Percentiles rank a stretch among this genome's conserved stretches.
Conservation (phyloP, 64 coral and sea anemone genomes). For the Dendronephthya gigantea region DNA sequence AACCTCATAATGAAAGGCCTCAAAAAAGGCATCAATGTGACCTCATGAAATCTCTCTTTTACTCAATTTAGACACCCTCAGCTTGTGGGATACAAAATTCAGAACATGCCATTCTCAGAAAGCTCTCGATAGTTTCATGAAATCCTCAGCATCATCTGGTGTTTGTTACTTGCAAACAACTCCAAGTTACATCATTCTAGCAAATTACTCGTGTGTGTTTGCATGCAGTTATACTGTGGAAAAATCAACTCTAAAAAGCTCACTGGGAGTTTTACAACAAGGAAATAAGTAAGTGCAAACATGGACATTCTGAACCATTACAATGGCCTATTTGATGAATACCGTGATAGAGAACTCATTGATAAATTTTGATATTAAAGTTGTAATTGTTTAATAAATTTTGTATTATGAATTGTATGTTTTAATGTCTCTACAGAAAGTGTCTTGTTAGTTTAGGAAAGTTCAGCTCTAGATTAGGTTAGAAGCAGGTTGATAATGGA, state of each 20-base stretch:
- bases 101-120: not conserved
- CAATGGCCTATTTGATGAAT: not conserved
- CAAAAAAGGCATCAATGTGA: not conserved
- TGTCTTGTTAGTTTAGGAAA: no score
- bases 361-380: no score
- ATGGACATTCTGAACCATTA: not conserved
- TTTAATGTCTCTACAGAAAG: not conserved
- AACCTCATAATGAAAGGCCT: no score
- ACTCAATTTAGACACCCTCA: not conserved
- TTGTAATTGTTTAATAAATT: no score
- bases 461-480: no score
- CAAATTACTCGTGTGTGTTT: not conserved
- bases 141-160: not conserved
- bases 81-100: conserved; percentile 5
- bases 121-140: not conserved
- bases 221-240: not conserved
- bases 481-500: no score
- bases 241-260: not conserved
- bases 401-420: not conserved
- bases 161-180: not conserved
- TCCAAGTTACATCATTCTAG: not conserved
- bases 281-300: not conserved
- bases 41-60: not conserved
- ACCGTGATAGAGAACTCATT: no score
- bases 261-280: not conserved